These are phyloP conservation scores for Phenganax marumi DNA, from an alignment of 92 coral and sea anemone species.

Conservation along the genomic window DNA sequence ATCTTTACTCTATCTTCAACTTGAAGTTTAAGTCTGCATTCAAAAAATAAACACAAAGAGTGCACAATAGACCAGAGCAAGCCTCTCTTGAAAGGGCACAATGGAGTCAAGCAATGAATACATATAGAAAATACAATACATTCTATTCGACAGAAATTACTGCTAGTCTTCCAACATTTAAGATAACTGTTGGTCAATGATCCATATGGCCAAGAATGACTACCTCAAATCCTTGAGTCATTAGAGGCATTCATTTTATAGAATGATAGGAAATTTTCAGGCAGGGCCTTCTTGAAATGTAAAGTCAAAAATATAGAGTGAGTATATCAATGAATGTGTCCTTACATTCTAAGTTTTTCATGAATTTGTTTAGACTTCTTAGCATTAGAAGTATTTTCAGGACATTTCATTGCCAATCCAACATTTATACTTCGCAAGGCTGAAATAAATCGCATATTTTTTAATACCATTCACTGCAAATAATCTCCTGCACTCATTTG, in stretches of 20 bases:
- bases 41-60: not conserved
- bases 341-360: conserved; percentile 83
- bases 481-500: not conserved
- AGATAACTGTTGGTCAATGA: too few relatives aligned
- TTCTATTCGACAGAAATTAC: too few relatives aligned
- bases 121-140: not conserved
- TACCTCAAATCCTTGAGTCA: too few relatives aligned
- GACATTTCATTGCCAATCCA: conserved; percentile 68
- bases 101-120: not conserved
- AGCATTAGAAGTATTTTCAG: conserved; percentile 57
- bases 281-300: too few relatives aligned
- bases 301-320: too few relatives aligned
- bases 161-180: too few relatives aligned
- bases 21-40: conserved; percentile 71
- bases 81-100: not conserved
- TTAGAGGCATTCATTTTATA: too few relatives aligned
- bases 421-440: conserved; percentile 73
- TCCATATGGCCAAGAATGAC: too few relatives aligned
- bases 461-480: not conserved
- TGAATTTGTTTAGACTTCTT: conserved; percentile 68
- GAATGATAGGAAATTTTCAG: too few relatives aligned
- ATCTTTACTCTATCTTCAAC: conserved; percentile 79
- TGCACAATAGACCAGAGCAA: not conserved
- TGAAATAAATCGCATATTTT: conserved; percentile 10
- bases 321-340: not conserved